Percentiles rank a stretch among this genome's conserved stretches.
Evolutionary conservation across 2,888 invertebrate species (phyloP).

Genomic region (Rhaphigaster nebulosa): DNA sequence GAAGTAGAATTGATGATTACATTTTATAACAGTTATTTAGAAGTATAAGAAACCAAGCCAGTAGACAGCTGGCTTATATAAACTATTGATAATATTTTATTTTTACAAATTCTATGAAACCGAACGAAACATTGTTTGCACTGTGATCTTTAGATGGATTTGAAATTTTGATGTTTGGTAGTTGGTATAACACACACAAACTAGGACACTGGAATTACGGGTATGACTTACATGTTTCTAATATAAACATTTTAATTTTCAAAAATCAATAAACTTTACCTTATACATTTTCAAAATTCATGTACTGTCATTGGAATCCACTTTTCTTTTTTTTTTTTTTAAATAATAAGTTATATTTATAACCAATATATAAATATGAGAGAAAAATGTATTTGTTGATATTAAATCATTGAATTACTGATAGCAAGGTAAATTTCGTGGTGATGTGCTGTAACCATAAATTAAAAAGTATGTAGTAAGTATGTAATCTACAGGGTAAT

Average conservation of each 20-base stretch:
- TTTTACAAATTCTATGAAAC: neutral
- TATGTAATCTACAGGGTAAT: constrained; percentile 50
- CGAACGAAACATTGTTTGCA: neutral
- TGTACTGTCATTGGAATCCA: constrained; percentile 18
- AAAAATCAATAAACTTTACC: neutral
- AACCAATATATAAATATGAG: neutral
- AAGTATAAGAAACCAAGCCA: neutral
- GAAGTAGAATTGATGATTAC: neutral
- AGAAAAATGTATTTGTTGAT: neutral
- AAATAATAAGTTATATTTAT: neutral
- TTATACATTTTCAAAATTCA: neutral
- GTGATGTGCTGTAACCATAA: neutral
- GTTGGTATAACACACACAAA: constrained; percentile 34
- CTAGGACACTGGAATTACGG: constrained; percentile 49
- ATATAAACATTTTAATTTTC: neutral
- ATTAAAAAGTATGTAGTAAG: neutral
- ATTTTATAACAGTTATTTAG: neutral
- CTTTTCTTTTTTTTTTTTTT: constrained; percentile 3
- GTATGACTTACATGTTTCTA: constrained; percentile 4
- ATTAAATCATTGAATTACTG: neutral
- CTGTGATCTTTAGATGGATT: neutral
- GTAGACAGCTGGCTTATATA: neutral
- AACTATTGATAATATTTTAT: neutral
- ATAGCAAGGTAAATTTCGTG: neutral
- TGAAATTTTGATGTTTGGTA: neutral